Evolutionary conservation across 2,797 vertebrate genomes (phyloP), one percentile per base, ranked within the genome.

Genomic region (Gorsachius magnificus): DNA sequence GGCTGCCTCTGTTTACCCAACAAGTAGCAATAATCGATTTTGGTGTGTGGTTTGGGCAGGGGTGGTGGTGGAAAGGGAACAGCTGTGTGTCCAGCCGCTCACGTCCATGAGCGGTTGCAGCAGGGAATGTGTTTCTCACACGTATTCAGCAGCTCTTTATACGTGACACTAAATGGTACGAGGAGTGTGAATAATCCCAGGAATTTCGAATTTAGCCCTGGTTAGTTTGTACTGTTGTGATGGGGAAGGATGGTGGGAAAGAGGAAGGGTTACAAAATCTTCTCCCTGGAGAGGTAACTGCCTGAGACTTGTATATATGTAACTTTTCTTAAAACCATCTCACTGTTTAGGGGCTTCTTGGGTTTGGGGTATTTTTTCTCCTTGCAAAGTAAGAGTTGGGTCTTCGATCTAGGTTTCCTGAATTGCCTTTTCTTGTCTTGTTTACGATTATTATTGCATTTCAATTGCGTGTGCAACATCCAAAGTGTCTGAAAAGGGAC

Each of bases 1-100:
- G 45, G 66, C 78, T 94, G 89, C 88, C 90, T 97, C 96, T 95
- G 75, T 97, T 97, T 96, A 95, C 91, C 98, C 96, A 97, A 96
- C 94, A 98, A 98, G 97, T 97, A 97, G 87, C 66, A 96, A 41
- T 81, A 82, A 91, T 93, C 56, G 78, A 83, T 96, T 76, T 92
- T 76, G 82, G 45, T 86, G 54, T 38, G 66, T 85, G 68, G 68
- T 94, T 87, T 93, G 96, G 92, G 64, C 87, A 81, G 35, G 68
- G 80, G 19, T 36, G 92, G 65, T 86, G 79, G 63, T 6, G 5
- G 57, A 91, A 87, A 57, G 43, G 77, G 57, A 75, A 16, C 3
- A 16, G 58, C 68, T 26, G 26, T 56, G 58, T 78, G 80, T 82
- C 83, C 83, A 71, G 75, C 54, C 80, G 86, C 82, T 86, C 70